Percentiles rank a stretch among this genome's conserved stretches.
Evolutionary conservation across 2,113 vertebrate species (phyloP).

Genomic region (Nothoprocta perdicaria): DNA sequence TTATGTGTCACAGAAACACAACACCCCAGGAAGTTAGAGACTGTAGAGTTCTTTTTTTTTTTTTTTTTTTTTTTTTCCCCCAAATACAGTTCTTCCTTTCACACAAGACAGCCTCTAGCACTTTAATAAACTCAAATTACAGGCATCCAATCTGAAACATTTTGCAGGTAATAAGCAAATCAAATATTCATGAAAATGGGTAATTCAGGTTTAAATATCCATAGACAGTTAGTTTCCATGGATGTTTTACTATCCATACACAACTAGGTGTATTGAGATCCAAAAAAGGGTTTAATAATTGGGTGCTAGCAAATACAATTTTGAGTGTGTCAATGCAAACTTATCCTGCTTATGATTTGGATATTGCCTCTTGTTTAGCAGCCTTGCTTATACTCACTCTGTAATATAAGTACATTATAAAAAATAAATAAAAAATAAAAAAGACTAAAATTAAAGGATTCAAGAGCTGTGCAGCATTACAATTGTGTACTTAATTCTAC

Average conservation of each 20-base stretch:
- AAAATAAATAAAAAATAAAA: not conserved
- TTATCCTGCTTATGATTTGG: not conserved
- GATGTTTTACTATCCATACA: not conserved
- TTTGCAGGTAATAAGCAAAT: slow-evolving; percentile 49
- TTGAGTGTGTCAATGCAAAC: not conserved
- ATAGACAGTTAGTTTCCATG: not conserved
- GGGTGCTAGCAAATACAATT: not conserved
- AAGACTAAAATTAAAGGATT: not conserved
- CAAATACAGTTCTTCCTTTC: not conserved
- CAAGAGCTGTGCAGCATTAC: not conserved
- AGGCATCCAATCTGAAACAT: slow-evolving; percentile 2
- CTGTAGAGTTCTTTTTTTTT: not conserved
- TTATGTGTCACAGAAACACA: not conserved
- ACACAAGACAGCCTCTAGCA: slow-evolving; percentile 12
- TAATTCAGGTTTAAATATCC: slow-evolving; percentile 55
- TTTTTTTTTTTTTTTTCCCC: no score
- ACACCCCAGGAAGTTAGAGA: not conserved
- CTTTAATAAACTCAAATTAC: slow-evolving; percentile 35
- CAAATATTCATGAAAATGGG: slow-evolving; percentile 47
- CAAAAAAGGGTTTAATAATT: not conserved
- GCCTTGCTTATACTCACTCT: not conserved
- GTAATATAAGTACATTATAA: not conserved
- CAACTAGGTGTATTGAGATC: not conserved
- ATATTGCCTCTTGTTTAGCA: not conserved
- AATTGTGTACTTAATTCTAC: not conserved